Percentiles rank a stretch among this genome's conserved stretches.
phyloP scores from a whole-genome alignment of 2,797 vertebrate species.

The Discoglossus pictus region DNA sequence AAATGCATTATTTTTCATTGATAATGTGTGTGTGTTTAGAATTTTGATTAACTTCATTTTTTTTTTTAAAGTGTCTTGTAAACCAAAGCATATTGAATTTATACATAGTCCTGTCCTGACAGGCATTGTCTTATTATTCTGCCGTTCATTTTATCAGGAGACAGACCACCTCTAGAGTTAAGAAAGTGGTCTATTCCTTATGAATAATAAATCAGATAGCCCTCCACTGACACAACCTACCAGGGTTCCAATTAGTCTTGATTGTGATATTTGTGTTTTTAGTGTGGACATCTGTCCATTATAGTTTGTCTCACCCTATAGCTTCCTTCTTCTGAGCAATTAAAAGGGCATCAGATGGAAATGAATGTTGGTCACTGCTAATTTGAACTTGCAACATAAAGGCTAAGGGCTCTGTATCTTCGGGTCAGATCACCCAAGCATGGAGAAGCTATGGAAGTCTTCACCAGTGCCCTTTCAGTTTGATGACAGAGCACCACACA shows the following conservation, averaged over 20 bases:
- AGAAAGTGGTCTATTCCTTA: constrained; percentile 38
- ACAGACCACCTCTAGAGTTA: constrained; percentile 44
- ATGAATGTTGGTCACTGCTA: constrained; percentile 34
- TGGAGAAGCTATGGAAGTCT: background rate
- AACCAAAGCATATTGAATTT: no score
- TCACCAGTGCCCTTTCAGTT: no score
- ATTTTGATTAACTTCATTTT: no score
- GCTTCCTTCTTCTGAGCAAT: constrained; percentile 33
- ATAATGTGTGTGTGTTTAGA: no score
- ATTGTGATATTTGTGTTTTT: constrained; percentile 61
- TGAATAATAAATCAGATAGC: constrained; percentile 52
- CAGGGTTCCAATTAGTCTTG: constrained; percentile 60
- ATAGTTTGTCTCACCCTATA: constrained; percentile 32
- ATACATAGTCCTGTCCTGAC: no score
- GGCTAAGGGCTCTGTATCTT: background rate
- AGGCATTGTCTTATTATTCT: constrained; percentile 20
- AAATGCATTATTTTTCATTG: no score
- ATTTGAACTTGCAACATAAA: constrained; percentile 19
- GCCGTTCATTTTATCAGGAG: constrained; percentile 19
- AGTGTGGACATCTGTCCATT: constrained; percentile 67
- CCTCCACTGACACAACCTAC: constrained; percentile 46
- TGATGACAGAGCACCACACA: no score
- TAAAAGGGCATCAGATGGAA: constrained; percentile 44
- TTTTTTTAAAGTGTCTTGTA: no score
- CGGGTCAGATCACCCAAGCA: background rate